Percentiles rank a stretch among this genome's conserved stretches.
These are phyloP conservation scores for Sminthurinus aureus DNA, from an alignment of 2,888 invertebrate species.

Conservation along the genomic window DNA sequence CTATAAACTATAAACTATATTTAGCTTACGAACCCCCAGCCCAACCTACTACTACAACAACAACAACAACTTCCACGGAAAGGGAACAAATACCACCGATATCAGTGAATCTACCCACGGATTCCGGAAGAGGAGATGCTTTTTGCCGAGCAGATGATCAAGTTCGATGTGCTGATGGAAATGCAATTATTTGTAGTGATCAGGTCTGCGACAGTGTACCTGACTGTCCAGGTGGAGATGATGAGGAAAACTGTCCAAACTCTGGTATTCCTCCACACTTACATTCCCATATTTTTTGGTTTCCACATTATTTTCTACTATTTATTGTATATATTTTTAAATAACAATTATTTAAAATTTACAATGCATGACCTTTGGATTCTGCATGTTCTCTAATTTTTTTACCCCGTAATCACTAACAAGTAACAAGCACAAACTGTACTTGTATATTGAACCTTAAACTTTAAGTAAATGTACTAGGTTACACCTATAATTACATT, in stretches of 20 bases:
- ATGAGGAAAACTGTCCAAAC: slow-evolving; percentile 51
- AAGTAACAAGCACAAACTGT: too few species aligned
- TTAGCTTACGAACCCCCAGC: not conserved
- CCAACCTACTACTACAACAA: slow-evolving; percentile 21
- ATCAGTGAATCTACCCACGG: slow-evolving; percentile 25
- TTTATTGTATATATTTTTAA: not conserved
- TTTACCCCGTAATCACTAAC: too few species aligned
- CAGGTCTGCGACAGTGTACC: slow-evolving; percentile 51
- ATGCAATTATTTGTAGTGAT: slow-evolving; percentile 51
- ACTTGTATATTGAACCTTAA: too few species aligned
- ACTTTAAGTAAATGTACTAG: too few species aligned
- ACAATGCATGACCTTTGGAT: too few species aligned
- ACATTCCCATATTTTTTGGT: not conserved
- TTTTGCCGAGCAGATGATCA: slow-evolving; percentile 59
- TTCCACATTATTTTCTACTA: not conserved
- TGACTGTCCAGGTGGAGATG: slow-evolving; percentile 52
- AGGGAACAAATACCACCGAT: not conserved
- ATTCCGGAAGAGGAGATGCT: slow-evolving; percentile 27
- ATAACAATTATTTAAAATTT: too few species aligned
- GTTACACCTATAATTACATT: too few species aligned
- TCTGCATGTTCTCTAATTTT: too few species aligned
- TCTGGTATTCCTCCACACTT: slow-evolving; percentile 38
- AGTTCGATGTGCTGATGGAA: slow-evolving; percentile 55
- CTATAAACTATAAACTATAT: not conserved
- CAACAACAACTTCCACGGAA: slow-evolving; percentile 3